phyloP scores from a whole-genome alignment of 1,140 invertebrate genomes.

The Hylaeus anthracinus region DNA sequence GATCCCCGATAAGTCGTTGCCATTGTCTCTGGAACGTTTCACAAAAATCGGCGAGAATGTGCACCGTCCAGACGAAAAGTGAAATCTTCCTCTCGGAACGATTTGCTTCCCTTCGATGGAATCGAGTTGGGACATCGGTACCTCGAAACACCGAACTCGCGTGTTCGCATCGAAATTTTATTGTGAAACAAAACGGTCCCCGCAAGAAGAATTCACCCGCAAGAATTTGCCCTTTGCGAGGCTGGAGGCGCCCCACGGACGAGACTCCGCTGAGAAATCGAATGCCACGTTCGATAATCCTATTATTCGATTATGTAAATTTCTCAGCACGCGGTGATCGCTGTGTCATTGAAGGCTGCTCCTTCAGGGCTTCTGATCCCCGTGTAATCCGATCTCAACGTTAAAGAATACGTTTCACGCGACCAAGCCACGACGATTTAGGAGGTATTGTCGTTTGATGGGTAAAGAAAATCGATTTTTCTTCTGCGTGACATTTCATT shows the following conservation, averaged over 20 bases:
- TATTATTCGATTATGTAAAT: conserved; percentile 14
- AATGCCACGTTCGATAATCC: background rate
- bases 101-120: background rate
- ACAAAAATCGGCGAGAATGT: background rate
- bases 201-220: conserved; percentile 14
- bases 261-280: background rate
- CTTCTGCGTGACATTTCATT: too few relatives aligned
- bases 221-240: conserved; percentile 60
- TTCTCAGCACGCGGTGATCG: too few relatives aligned
- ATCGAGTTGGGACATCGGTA: background rate
- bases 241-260: conserved; percentile 7
- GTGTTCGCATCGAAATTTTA: conserved; percentile 12
- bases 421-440: too few relatives aligned
- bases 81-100: conserved; percentile 1
- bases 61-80: background rate
- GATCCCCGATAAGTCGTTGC: too few relatives aligned
- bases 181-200: conserved; percentile 11
- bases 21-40: background rate
- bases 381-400: too few relatives aligned
- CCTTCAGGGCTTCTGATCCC: too few relatives aligned
- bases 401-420: too few relatives aligned
- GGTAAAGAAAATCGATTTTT: too few relatives aligned
- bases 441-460: too few relatives aligned
- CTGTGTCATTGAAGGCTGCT: too few relatives aligned
- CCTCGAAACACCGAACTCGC: background rate